phyloP scores from a whole-genome alignment of 2,888 invertebrate species.

The Eilema sororculum region DNA sequence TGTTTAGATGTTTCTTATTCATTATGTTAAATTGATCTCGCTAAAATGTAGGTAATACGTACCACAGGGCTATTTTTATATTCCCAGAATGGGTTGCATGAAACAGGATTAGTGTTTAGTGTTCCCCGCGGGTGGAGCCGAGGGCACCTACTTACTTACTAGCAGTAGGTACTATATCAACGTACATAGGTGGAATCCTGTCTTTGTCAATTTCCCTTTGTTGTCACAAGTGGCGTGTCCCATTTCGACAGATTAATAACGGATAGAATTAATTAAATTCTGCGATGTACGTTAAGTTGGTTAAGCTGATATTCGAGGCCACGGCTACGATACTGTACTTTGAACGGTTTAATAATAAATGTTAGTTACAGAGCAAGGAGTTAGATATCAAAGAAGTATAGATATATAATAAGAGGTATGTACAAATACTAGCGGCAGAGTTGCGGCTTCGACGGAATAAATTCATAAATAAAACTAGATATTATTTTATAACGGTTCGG shows the following conservation, averaged over 20 bases:
- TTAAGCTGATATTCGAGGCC: slow-evolving; percentile 10
- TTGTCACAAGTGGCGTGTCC: slow-evolving; percentile 14
- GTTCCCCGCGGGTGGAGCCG: not conserved
- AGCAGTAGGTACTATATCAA: not conserved
- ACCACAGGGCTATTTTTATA: too few species aligned
- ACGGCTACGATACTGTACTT: not conserved
- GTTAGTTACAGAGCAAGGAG: not conserved
- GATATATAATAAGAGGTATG: not conserved
- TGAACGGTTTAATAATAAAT: not conserved
- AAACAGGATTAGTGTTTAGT: too few species aligned
- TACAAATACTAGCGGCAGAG: too few species aligned
- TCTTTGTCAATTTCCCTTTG: slow-evolving; percentile 20
- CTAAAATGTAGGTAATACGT: too few species aligned
- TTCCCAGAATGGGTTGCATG: too few species aligned
- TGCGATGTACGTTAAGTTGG: slow-evolving; percentile 11
- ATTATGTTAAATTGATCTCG: too few species aligned
- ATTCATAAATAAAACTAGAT: too few species aligned
- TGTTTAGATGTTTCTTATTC: too few species aligned
- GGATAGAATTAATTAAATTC: slow-evolving; percentile 28
- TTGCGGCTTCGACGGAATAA: too few species aligned
- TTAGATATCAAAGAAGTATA: not conserved
- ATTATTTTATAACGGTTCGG: too few species aligned
- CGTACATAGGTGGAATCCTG: slow-evolving; percentile 3
- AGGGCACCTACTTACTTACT: not conserved
- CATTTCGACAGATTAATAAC: slow-evolving; percentile 18